Base-by-base conservation (phyloP, 2,797 vertebrate species). In the Leptodactylus fallax region DNA sequence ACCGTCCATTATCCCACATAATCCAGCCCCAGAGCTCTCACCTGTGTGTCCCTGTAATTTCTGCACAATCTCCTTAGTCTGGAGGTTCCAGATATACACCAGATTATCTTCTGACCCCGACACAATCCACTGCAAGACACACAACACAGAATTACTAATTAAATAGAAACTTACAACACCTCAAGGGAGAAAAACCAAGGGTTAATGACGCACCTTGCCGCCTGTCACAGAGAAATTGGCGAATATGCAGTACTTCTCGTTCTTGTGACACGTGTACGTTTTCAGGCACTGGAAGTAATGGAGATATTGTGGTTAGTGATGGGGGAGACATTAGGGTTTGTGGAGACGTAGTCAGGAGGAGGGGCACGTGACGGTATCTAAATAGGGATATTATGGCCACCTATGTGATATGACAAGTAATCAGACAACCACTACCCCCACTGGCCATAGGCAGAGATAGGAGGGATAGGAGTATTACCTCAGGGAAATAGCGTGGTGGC, bases 41-140 rank as follows among this genome's bases (percentile, higher is more conserved):
- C 98, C 98, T 95, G 98, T 99, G 93, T 99, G 98, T 49, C 98
- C 98, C 92, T 99, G 98, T 90, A 99, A 93, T 90, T 99, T 99
- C 96, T 99, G 98, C 92, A 99, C 98, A 0, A 99, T 97, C 96
- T 99, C 98, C 95, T 99, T 99, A 0, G 98, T 99, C 94, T 99
- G 98, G 90, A 99, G 96, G 94, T 99, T 99, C 98, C 98, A 99
- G 90, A 99, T 98, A 83, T 99, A 99, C 90, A 99, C 98, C 94
- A 99, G 96, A 95, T 98, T 99, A 94, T 99, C 98, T 92, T 99
- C 98, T 0, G 98, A 99, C 81, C 98, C 98, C 0, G 98, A 99
- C 90, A 99, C 98, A 0, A 99, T 99, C 98, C 98, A 99, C 98
- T 99, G 90, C 2, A 86, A 90, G 19, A 69, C 16, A 56, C 2